Percentiles rank a stretch among this genome's conserved stretches.
These are phyloP conservation scores for Sylvietta virens DNA, from an alignment of 2,113 vertebrate genomes.

Conservation along the genomic window DNA sequence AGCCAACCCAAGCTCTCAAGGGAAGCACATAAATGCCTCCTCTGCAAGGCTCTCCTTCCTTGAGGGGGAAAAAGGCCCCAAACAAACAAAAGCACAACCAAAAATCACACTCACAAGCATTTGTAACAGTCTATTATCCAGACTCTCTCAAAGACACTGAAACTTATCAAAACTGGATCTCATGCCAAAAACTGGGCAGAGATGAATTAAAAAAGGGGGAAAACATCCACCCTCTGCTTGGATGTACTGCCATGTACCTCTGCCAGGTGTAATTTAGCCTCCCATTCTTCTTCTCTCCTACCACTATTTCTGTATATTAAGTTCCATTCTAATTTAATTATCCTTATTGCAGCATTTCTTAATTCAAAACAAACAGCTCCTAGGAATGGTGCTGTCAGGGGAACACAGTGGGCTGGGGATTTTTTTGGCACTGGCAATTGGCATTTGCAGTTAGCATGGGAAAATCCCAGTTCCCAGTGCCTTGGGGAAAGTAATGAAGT, in stretches of 20 bases:
- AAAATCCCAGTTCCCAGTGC: neutral
- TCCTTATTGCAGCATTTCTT: neutral
- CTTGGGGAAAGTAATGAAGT: neutral
- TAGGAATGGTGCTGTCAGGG: neutral
- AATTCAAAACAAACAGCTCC: neutral
- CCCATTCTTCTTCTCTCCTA: neutral
- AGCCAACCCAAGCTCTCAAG: neutral
- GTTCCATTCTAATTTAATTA: constrained; percentile 6
- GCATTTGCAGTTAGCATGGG: neutral
- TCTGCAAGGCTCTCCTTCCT: neutral
- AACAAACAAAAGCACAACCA: neutral
- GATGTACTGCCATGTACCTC: neutral
- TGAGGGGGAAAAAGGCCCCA: accelerated
- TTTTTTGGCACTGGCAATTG: neutral
- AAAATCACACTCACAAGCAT: neutral
- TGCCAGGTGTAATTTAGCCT: neutral
- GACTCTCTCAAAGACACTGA: neutral
- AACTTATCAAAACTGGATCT: neutral
- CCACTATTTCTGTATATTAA: neutral
- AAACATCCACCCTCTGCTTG: neutral
- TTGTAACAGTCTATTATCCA: neutral
- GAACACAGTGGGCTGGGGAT: neutral
- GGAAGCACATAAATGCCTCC: neutral
- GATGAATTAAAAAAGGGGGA: neutral
- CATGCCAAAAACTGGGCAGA: neutral